These are phyloP conservation scores for Argentina silus DNA, from an alignment of 2,797 vertebrate species.

Conservation along the genomic window DNA sequence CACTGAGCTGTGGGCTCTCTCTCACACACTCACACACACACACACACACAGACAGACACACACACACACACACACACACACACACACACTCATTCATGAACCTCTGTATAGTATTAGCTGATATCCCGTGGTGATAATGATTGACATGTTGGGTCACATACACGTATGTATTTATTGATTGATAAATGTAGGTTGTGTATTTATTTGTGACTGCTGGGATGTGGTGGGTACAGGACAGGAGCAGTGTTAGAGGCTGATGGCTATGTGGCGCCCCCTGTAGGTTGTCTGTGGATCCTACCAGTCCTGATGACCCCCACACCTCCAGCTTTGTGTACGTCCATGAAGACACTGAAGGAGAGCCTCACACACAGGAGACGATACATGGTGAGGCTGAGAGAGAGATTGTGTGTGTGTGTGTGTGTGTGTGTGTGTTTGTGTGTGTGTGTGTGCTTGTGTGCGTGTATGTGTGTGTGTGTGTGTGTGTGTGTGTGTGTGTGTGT, in stretches of 20 bases:
- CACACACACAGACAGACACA: not conserved
- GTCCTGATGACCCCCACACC: constrained; percentile 4
- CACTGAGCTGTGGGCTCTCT: too few relatives aligned
- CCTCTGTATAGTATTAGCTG: too few relatives aligned
- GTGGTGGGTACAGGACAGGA: not conserved
- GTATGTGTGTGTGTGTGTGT: too few relatives aligned
- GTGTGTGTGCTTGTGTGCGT: too few relatives aligned
- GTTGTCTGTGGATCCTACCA: constrained; percentile 7
- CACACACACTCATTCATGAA: too few relatives aligned
- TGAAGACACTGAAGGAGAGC: constrained; percentile 15
- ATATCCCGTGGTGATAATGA: too few relatives aligned
- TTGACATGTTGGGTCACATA: too few relatives aligned
- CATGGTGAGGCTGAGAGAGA: constrained; percentile 19
- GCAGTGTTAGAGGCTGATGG: not conserved
- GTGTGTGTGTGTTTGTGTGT: too few relatives aligned
- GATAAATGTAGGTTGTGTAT: too few relatives aligned
- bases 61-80: not conserved
- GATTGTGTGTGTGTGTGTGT: too few relatives aligned
- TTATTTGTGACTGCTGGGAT: not conserved
- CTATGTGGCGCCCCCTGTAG: not conserved
- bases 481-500: too few relatives aligned
- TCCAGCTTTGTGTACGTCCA: constrained; percentile 16
- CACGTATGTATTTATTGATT: too few relatives aligned
- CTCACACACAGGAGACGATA: constrained; percentile 10
- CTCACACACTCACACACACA: not conserved